Evolutionary conservation across 1,140 invertebrate species (phyloP).

Genomic region (Penaeus indicus): DNA sequence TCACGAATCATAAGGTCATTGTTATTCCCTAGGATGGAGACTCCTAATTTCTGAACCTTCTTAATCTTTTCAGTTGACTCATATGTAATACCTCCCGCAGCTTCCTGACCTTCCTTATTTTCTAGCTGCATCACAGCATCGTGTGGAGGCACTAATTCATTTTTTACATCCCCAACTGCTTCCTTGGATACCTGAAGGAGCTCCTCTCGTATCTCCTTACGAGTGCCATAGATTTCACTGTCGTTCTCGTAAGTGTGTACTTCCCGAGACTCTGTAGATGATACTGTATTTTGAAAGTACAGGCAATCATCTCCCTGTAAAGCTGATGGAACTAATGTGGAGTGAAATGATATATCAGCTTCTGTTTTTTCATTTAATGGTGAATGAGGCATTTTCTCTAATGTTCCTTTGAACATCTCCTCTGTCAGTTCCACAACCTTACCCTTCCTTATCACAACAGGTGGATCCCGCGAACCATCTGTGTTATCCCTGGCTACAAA

Average conservation of each 20-base stretch:
- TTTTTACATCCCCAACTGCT: neutral
- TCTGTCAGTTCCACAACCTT: conserved; percentile 65
- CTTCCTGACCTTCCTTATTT: neutral
- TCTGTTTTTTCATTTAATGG: neutral
- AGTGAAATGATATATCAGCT: conserved; percentile 38
- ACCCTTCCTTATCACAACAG: conserved; percentile 65
- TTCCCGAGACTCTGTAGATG: conserved; percentile 55
- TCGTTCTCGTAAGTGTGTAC: conserved; percentile 59
- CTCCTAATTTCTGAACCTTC: conserved; percentile 63
- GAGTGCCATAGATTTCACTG: conserved; percentile 57
- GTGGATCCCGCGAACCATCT: conserved; percentile 5
- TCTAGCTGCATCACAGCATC: neutral
- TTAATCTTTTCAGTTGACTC: conserved; percentile 58
- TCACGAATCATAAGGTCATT: conserved; percentile 68
- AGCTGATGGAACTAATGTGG: conserved; percentile 34
- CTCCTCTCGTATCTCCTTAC: conserved; percentile 44
- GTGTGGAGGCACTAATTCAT: neutral
- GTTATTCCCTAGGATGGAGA: conserved; percentile 60
- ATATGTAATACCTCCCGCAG: neutral
- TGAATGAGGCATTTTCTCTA: neutral
- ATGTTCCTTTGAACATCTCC: conserved; percentile 65
- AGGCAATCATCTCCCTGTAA: conserved; percentile 15
- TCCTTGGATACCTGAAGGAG: conserved; percentile 38
- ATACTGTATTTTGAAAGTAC: conserved; percentile 50
- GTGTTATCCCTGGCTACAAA: conserved; percentile 55